A percentile compares a stretch with the other conserved stretches of the same genome.
Conservation (phyloP, 2,888 invertebrate species). For the Mesorhabditis belari region DNA sequence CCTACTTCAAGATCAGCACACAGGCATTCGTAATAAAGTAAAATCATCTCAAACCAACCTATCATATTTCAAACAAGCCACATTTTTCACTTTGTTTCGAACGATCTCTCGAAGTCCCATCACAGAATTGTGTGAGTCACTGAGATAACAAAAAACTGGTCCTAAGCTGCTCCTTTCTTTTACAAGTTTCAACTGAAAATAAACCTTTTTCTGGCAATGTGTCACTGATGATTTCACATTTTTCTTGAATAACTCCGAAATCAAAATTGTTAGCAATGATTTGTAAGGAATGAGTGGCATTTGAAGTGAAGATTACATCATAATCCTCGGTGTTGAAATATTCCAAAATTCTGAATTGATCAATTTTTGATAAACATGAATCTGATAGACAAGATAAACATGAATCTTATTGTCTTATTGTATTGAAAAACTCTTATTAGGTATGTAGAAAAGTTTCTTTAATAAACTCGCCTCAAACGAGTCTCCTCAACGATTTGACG, state of each 20-base stretch:
- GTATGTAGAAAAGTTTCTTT: conserved; percentile 18
- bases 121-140: conserved; percentile 91
- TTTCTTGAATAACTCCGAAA: conserved; percentile 16
- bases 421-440: conserved; percentile 2
- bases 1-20: neutral
- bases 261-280: conserved; percentile 73
- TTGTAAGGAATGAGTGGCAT: conserved; percentile 81
- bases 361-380: neutral
- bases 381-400: neutral
- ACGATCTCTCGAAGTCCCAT: conserved; percentile 80
- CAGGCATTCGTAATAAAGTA: neutral
- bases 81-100: conserved; percentile 11
- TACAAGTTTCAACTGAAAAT: neutral
- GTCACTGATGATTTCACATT: neutral
- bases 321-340: conserved; percentile 80
- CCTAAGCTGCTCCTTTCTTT: too few relatives aligned
- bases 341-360: conserved; percentile 61
- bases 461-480: conserved; percentile 14
- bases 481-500: conserved; percentile 71
- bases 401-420: neutral
- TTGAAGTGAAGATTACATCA: conserved; percentile 82
- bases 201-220: neutral
- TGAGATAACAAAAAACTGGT: conserved; percentile 55
- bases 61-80: conserved; percentile 7
- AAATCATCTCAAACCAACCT: neutral